A percentile compares a stretch with the other conserved stretches of the same genome.
phyloP scores from a whole-genome alignment of 2,113 vertebrate genomes.

The Cyanoliseus patagonus region DNA sequence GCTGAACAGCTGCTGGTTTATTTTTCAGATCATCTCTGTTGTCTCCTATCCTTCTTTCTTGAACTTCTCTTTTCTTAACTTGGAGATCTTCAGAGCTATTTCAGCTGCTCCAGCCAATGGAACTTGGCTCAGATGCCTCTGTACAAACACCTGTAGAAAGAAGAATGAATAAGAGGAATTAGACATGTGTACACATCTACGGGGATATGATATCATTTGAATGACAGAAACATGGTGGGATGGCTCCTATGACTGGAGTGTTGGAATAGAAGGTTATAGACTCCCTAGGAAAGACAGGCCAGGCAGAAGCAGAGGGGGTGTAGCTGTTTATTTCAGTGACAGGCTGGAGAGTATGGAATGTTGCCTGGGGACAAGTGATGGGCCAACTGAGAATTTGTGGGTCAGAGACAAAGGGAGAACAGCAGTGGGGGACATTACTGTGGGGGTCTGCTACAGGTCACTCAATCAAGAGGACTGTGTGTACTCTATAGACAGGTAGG shows the following conservation, averaged over 20 bases:
- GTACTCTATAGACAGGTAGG: neutral
- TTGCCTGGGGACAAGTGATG: neutral
- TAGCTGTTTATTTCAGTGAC: neutral
- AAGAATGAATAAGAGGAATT: neutral
- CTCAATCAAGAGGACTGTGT: neutral
- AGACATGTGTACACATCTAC: neutral
- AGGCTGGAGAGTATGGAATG: neutral
- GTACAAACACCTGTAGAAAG: neutral
- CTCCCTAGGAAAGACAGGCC: neutral
- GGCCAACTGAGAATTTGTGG: neutral
- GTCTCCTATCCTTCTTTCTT: neutral
- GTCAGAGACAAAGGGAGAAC: neutral
- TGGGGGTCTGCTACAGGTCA: neutral
- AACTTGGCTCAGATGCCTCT: neutral
- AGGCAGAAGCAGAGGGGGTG: neutral
- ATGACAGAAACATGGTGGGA: neutral
- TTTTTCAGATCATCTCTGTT: neutral
- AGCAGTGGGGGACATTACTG: neutral
- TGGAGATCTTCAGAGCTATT: neutral
- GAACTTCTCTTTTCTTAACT: neutral
- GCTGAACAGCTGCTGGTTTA: conserved; percentile 48
- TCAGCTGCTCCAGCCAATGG: neutral
- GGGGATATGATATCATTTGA: neutral
- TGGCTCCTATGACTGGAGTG: neutral
- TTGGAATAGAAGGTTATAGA: neutral